Base-by-base conservation (phyloP, 53 echinoderm and acorn worm genomes). In the Patiria pectinifera region DNA sequence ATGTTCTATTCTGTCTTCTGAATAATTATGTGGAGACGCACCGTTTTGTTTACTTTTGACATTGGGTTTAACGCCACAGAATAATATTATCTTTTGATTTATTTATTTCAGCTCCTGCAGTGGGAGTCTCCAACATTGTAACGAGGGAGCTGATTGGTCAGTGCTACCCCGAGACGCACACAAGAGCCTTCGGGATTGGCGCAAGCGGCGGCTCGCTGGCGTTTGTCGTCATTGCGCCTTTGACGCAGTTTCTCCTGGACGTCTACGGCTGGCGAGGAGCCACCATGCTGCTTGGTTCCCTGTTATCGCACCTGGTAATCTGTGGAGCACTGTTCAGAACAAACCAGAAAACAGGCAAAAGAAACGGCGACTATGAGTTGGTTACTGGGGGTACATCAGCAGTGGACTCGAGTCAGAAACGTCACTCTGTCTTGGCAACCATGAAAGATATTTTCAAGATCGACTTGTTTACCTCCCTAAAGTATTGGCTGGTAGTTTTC, bases 101-200 rank as follows among this genome's bases (percentile, higher is more conserved):
- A 24, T n/a, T 25, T 6, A 13, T 48, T 49, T 11, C 66, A 18
- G 72, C 19, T 25, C 86, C 86, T 43, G 86, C 69, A 46, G 35
- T 86, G 43, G 69, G 86, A 16, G 43, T 86, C 19, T 45, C 86
- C 26, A 86, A 86, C 48, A 71, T 86, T 26, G 69, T 86, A 7
- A 86, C 86, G n/a, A 86, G 86, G 69, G 86, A 66, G 15, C 19
- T 86, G 72, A 70, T 86, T 19, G 86, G 70, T 44, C 86, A 48
- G 19, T 48, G 72, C 69, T 86, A 69, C 71, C 69, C 86, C 45
- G 47, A 18, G 11, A 66, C 16, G 24, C 48, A 86, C n/a, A 48
- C 86, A 18, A 59, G 25, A 0, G 86, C 86, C 11, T 35, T 69
- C 18, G 86, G 69, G 18, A 70, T 71, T 16, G 48, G 69, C 2